Evolutionary conservation across 2,888 invertebrate genomes (phyloP), one percentile per base, ranked within the genome.

Genomic region (Polydrusus pterygomalis): DNA sequence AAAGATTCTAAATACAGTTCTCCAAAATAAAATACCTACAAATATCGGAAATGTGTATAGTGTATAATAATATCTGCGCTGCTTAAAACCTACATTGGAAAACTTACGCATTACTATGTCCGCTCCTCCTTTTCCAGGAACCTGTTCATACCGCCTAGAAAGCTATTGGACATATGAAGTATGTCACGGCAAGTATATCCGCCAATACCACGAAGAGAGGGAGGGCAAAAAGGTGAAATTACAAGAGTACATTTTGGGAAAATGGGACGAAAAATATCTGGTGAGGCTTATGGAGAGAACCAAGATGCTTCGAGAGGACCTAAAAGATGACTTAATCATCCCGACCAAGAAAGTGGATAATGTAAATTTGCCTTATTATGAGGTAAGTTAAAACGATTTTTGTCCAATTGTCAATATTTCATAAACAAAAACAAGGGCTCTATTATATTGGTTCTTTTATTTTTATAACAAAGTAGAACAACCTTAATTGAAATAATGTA

Each of bases 121-220:
- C n/a, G n/a, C n/a, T n/a, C n/a, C n/a, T 34, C 8, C 34, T 10
- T 8, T 10, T 20, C 3, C 13, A 76, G 73, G 73, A 7, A 74
- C 69, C 8, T 79, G 79, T 38, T 77, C 79, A 11, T 96, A 95
- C 83, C 91, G 96, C 78, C 88, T 96, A 64, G 97, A 97, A 85
- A 93, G 94, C 2, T 98, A 97, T 85, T 98, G 98, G 98, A 96
- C 96, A 0, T 98, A 98, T 86, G 97, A 98, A 87, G 91, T 98
- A 38, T 98, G 98, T 83, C 98, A 98, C 87, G 98, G 98, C 0
- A 90, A 92, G 81, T 95, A 94, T 86, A 92, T 99, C 2, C 91
- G 96, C 30, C 99, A 99, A 86, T 99, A 96, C 86, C 98, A 99
- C 86, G 98, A 99, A 86, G 97, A 97, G 82, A 91, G 96, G 80